Conservation (phyloP, 2,113 vertebrate genomes). For the Scomber japonicus region DNA sequence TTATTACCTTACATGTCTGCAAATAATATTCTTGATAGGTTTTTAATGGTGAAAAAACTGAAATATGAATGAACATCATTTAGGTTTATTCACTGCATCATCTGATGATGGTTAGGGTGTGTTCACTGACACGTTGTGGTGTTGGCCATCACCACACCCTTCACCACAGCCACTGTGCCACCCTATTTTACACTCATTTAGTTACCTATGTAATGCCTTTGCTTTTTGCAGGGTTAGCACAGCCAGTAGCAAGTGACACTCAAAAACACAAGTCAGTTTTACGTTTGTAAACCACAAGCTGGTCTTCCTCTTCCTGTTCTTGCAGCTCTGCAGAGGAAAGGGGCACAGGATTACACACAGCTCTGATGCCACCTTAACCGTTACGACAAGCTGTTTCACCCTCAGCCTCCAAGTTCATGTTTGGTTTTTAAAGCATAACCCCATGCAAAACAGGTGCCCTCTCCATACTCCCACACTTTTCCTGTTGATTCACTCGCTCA, state of each 20-base stretch:
- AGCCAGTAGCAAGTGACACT: background rate
- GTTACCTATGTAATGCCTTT: background rate
- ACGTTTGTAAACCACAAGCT: conserved; percentile 39
- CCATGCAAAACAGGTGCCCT: too few relatives aligned
- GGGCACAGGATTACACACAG: background rate
- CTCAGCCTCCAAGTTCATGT: background rate
- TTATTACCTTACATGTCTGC: too few relatives aligned
- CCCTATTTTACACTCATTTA: background rate
- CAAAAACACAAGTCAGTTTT: conserved; percentile 6
- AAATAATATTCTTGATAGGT: too few relatives aligned
- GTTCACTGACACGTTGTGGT: background rate
- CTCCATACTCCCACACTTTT: too few relatives aligned
- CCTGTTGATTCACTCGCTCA: too few relatives aligned
- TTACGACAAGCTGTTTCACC: background rate
- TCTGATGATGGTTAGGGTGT: background rate
- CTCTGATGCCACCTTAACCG: conserved; percentile 30
- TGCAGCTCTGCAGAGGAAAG: conserved; percentile 34
- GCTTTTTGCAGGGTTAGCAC: conserved; percentile 13
- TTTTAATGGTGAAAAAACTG: background rate
- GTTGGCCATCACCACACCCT: background rate
- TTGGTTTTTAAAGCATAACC: too few relatives aligned
- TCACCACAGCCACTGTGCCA: conserved; percentile 15
- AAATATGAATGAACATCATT: background rate
- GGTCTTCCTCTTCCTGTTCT: conserved; percentile 64
- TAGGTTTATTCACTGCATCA: background rate